Conservation (phyloP, 1,140 invertebrate species). For the Bemisia tabaci region DNA sequence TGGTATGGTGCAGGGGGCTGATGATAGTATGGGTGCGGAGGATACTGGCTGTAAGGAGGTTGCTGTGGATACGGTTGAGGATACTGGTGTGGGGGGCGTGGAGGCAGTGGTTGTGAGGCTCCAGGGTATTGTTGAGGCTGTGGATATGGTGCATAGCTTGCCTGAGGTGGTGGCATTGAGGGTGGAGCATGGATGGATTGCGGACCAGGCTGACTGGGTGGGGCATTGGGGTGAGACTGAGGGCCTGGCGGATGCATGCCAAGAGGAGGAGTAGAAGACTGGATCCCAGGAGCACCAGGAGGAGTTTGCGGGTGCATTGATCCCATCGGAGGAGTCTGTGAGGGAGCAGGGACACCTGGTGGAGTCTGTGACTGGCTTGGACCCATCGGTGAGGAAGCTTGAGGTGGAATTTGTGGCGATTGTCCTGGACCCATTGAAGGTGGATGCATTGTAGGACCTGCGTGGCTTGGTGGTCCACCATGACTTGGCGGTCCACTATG, state of each 20-base stretch:
- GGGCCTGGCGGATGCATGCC: background rate
- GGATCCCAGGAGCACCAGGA: background rate
- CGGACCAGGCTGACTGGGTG: background rate
- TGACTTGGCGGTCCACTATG: background rate
- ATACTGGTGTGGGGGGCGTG: constrained; percentile 6
- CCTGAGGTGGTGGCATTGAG: constrained; percentile 1
- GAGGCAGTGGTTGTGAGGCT: constrained; percentile 5
- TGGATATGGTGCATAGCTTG: constrained; percentile 6
- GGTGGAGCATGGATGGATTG: constrained; percentile 4
- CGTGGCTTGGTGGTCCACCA: background rate
- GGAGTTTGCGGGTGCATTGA: background rate
- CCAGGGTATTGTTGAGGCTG: constrained; percentile 8
- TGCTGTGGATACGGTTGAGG: background rate
- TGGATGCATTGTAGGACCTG: background rate
- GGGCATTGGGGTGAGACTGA: background rate
- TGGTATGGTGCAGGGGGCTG: constrained; percentile 7
- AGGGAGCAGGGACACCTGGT: background rate
- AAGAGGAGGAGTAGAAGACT: constrained; percentile 4
- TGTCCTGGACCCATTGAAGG: background rate
- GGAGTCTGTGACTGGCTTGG: background rate
- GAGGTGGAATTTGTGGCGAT: background rate
- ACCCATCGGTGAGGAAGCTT: background rate
- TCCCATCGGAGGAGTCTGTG: background rate
- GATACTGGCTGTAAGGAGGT: background rate
- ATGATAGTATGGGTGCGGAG: constrained; percentile 9